Evolutionary conservation across 1,140 invertebrate genomes (phyloP), one percentile per base, ranked within the genome.

Genomic region (Drosophila jambulina): DNA sequence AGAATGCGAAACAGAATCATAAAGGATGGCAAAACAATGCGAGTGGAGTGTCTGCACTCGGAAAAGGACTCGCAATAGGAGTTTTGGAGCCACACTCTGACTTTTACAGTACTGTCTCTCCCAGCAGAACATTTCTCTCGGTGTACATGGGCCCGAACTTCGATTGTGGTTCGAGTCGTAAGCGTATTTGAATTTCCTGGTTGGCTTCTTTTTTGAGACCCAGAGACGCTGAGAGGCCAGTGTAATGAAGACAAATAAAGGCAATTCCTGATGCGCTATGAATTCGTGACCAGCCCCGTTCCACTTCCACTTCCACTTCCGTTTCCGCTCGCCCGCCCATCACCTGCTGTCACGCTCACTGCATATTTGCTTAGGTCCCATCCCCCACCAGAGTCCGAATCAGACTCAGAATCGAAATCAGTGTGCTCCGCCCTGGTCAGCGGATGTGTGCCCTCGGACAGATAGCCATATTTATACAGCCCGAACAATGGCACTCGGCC

Each of bases 181-280:
- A 72, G 70, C 45, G 70, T 74, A 72, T 75, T 75, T 74, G 69
- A 75, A 74, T 74, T 54, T 74, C 45, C 65, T 61, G 25, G 46
- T 23, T 23, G n/a, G 17, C 21, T 29, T 27, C 7, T 36, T 25
- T 13, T 46, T 3, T 1, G 21, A 38, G 38, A 15, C 27, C 10
- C 17, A 15, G 32, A 36, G 56, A 43, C 29, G 32, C 42, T 51
- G 49, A 21, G 49, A 74, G 43, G 19, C 69, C 57, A 60, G 51
- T 68, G 65, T 78, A 85, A 87, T 82, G 58, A 87, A 82, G 64
- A 76, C 75, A 85, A 87, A 85, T 79, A 75, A 65, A 71, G 70
- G 53, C 75, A 75, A 71, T 82, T 85, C 64, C 75, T 75, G 78
- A 81, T 72, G 77, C 65, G 27, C 46, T 58, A 38, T 57, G 40